Conservation (phyloP, 2,113 vertebrate genomes). For the Ardeotis arabs region DNA sequence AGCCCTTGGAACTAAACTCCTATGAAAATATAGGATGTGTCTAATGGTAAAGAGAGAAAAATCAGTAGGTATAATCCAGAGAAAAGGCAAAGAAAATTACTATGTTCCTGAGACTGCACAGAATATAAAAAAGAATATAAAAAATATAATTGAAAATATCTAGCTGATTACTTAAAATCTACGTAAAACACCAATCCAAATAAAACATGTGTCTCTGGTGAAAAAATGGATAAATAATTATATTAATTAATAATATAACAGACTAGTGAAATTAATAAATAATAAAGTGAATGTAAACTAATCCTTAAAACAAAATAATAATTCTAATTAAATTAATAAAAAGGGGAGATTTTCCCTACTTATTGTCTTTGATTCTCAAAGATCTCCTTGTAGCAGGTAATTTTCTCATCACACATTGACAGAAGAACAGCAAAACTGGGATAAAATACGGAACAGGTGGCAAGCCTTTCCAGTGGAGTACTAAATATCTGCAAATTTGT, state of each 20-base stretch:
- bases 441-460: slow-evolving; percentile 69
- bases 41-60: background rate
- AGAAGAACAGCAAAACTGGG: slow-evolving; percentile 74
- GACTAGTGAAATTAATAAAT: background rate
- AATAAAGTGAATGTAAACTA: background rate
- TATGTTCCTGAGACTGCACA: background rate
- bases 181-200: background rate
- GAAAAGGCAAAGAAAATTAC: background rate
- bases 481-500: slow-evolving; percentile 77
- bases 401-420: slow-evolving; percentile 76
- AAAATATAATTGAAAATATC: background rate
- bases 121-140: background rate
- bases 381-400: slow-evolving; percentile 72
- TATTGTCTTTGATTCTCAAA: slow-evolving; percentile 76
- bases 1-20: background rate
- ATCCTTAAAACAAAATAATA: too few species aligned
- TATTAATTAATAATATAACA: background rate
- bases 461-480: slow-evolving; percentile 73
- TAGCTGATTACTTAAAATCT: background rate
- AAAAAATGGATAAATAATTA: background rate
- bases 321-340: background rate
- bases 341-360: slow-evolving; percentile 20
- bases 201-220: background rate
- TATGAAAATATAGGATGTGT: background rate
- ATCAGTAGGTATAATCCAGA: background rate